Conservation (phyloP, 2,888 invertebrate species). For the Cryptops parisi region DNA sequence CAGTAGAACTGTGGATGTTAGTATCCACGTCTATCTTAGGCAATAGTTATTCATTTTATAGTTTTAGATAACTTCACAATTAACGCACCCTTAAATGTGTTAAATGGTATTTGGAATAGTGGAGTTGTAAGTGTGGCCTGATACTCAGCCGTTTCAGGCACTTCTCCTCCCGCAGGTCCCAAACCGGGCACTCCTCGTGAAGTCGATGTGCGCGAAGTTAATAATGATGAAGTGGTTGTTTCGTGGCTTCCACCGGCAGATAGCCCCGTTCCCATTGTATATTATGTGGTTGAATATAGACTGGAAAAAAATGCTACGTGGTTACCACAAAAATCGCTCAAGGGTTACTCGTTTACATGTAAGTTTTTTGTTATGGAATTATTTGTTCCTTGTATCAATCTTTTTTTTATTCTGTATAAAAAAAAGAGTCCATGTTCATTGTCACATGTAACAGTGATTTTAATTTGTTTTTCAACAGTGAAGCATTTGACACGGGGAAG, state of each 20-base stretch:
- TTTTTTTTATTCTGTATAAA: neutral
- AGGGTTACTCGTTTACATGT: constrained; percentile 8
- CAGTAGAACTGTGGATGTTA: too few species aligned
- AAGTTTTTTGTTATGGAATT: neutral
- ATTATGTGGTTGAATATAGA: constrained; percentile 82
- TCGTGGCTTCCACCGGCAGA: constrained; percentile 75
- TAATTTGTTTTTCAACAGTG: constrained; percentile 40
- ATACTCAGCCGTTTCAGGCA: constrained; percentile 18
- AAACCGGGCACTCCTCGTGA: constrained; percentile 83
- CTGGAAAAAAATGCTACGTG: constrained; percentile 41
- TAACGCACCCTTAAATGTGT: too few species aligned
- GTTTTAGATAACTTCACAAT: too few species aligned
- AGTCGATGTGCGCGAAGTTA: constrained; percentile 73
- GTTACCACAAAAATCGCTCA: constrained; percentile 5
- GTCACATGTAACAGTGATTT: neutral
- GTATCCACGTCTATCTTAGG: too few species aligned
- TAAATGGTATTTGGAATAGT: too few species aligned
- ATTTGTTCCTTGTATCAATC: neutral
- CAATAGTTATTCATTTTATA: too few species aligned
- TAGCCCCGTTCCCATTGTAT: constrained; percentile 47
- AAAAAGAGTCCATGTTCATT: neutral
- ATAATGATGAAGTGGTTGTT: constrained; percentile 75
- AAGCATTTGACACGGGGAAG: constrained; percentile 82
- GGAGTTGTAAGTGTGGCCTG: too few species aligned
- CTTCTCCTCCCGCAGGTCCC: constrained; percentile 41